Percentiles rank a stretch among this genome's conserved stretches.
Evolutionary conservation across 30 jellyfish, hydroid and myxozoan genomes (phyloP).

Genomic region (Aurelia sp.): DNA sequence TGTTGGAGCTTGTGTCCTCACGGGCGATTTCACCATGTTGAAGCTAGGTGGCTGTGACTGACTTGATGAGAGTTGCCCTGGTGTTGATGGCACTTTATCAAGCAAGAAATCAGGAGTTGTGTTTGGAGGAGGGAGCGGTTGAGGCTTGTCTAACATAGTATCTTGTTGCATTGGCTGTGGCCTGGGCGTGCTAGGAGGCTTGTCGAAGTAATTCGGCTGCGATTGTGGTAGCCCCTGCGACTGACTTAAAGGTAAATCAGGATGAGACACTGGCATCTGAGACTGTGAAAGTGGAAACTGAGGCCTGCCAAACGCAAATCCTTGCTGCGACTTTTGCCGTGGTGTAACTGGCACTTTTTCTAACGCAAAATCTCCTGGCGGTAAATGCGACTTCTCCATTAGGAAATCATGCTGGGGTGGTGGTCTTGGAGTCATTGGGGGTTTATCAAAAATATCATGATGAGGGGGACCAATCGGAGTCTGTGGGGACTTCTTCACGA

Average conservation of each 20-base stretch:
- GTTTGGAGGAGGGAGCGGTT: conserved; percentile 17
- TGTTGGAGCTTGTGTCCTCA: conserved; percentile 47
- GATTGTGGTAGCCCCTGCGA: conserved; percentile 33
- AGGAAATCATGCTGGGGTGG: conserved; percentile 51
- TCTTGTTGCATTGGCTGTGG: conserved; percentile 60
- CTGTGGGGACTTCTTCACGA: conserved; percentile 66
- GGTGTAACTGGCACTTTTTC: conserved; percentile 66
- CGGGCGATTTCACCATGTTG: conserved; percentile 64
- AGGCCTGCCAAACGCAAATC: conserved; percentile 60
- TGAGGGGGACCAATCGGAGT: conserved; percentile 60
- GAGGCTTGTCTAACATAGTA: conserved; percentile 5
- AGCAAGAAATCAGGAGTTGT: conserved; percentile 36
- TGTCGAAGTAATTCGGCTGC: conserved; percentile 44
- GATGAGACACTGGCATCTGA: conserved; percentile 12
- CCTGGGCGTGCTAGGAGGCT: conserved; percentile 57
- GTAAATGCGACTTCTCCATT: conserved; percentile 53
- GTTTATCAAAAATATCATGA: conserved; percentile 56
- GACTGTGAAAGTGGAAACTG: conserved; percentile 29
- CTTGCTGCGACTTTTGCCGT: conserved; percentile 38
- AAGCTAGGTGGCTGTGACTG: conserved; percentile 42
- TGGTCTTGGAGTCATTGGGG: conserved; percentile 64
- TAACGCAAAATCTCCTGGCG: conserved; percentile 40
- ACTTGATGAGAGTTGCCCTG: conserved; percentile 12
- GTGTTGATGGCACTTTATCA: conserved; percentile 53
- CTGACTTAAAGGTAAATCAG: conserved; percentile 22